Evolutionary conservation across 2,113 vertebrate genomes (phyloP), one percentile per base, ranked within the genome.

Genomic region (Kryptolebias marmoratus): DNA sequence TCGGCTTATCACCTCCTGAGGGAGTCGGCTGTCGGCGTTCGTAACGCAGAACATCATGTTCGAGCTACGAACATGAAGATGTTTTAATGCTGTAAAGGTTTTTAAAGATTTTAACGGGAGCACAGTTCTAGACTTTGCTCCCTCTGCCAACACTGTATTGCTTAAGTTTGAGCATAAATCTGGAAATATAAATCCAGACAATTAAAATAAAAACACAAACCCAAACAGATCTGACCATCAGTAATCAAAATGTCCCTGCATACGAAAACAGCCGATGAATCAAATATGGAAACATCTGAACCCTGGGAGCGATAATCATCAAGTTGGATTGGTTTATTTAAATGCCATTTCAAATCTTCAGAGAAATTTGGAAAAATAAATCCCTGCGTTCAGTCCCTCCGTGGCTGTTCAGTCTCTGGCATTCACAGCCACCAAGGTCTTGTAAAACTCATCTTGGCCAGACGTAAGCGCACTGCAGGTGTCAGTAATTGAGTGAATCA

Each of bases 401-500:
- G 52, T 56, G 36, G 14, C 56, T 39, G 44, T 68, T 54, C 45
- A 52, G 73, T 64, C 70, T 59, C 54, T 59, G 68, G 53, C 48
- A 63, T 77, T 82, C 54, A 73, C 0, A 11, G 13, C n/a, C 5
- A 59, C 31, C 31, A 2, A 28, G 67, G 58, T 48, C 42, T 75
- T 5, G 39, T 76, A 68, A 61, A 80, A 55, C 10, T 48, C 45
- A 50, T 59, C 66, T 58, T 73, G 56, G 74, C 59, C 36, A 71
- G 65, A 75, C 78, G 81, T 84, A 73, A 75, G 67, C 81, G 85
- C 81, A 68, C 80, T 0, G 36, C 65, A 53, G 67, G 63, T 77
- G 75, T 84, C 50, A 45, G 64, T 73, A 81, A 82, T 48, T 75
- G 71, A 80, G 63, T 57, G 69, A 86, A 52, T 71, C 47, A 63